These are phyloP conservation scores for Lasius fuliginosus DNA, from an alignment of 2,888 invertebrate genomes.

Conservation along the genomic window DNA sequence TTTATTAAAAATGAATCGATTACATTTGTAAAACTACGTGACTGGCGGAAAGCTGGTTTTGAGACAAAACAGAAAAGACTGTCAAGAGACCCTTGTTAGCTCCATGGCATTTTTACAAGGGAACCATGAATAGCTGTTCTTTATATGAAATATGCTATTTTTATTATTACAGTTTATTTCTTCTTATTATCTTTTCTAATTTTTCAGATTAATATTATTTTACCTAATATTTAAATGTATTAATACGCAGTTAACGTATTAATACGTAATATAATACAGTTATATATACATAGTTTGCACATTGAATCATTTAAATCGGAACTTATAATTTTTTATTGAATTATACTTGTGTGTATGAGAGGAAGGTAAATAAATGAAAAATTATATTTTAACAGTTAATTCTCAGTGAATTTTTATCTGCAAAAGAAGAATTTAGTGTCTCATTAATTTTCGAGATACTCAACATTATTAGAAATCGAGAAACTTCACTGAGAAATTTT, in stretches of 20 bases:
- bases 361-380: constrained; percentile 20
- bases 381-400: not conserved
- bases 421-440: not conserved
- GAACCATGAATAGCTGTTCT: not conserved
- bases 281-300: not conserved
- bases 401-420: not conserved
- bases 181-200: not conserved
- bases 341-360: not conserved
- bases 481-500: not conserved
- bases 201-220: not conserved
- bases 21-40: not conserved
- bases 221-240: constrained; percentile 4
- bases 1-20: not conserved
- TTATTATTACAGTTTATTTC: not conserved
- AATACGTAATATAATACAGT: not conserved
- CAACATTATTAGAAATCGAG: not conserved
- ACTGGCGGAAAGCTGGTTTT: not conserved
- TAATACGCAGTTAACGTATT: not conserved
- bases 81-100: not conserved
- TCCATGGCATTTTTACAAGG: not conserved
- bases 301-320: constrained; percentile 7
- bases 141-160: not conserved
- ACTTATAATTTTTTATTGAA: constrained; percentile 15
- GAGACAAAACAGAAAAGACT: constrained; percentile 1
- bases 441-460: constrained; percentile 2